Percentiles rank a stretch among this genome's conserved stretches.
Evolutionary conservation across 2,888 invertebrate species (phyloP).

Genomic region (Platynereis dumerilii): DNA sequence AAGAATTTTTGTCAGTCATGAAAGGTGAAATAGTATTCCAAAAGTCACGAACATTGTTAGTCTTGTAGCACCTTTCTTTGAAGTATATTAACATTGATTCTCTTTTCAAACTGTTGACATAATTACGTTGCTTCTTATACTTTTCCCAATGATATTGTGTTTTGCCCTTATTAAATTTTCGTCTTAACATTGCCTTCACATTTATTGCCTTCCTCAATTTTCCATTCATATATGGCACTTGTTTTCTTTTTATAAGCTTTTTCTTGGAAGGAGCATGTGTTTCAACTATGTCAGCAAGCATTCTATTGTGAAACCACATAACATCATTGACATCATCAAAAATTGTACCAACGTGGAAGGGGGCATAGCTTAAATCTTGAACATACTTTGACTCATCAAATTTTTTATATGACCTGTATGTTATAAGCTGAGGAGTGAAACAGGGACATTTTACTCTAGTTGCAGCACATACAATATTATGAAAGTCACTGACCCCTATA

Average conservation of each 20-base stretch:
- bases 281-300: not conserved
- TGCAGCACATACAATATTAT: conserved; percentile 1
- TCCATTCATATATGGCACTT: conserved; percentile 4
- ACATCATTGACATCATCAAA: not conserved
- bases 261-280: not conserved
- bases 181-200: conserved; percentile 6
- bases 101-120: not conserved
- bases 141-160: not conserved
- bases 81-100: not conserved
- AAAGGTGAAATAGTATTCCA: not conserved
- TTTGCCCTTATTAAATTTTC: not conserved
- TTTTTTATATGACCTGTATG: conserved; percentile 5
- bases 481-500: conserved; percentile 4
- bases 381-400: not conserved
- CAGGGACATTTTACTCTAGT: too few relatives aligned
- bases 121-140: conserved; percentile 1
- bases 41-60: not conserved
- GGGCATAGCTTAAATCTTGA: not conserved
- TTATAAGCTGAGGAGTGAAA: too few relatives aligned
- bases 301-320: conserved; percentile 3
- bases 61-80: not conserved
- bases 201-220: not conserved
- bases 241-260: not conserved
- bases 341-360: not conserved
- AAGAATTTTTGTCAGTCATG: not conserved